A percentile compares a stretch with the other conserved stretches of the same genome.
Conservation (phyloP, 1,140 invertebrate genomes). For the Meloidogyne floridensis region DNA sequence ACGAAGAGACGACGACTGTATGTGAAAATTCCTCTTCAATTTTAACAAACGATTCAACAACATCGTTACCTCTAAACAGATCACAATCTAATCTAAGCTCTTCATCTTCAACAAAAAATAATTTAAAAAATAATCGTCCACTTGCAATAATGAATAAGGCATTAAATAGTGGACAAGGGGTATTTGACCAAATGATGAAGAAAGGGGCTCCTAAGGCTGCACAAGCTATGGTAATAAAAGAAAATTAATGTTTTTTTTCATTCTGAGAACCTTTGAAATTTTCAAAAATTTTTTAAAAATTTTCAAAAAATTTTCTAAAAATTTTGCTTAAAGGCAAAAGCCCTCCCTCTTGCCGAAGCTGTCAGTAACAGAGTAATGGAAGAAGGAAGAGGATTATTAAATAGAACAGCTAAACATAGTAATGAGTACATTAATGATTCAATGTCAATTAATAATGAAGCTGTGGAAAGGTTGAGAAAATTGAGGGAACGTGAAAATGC, state of each 20-base stretch:
- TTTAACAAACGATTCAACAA: background rate
- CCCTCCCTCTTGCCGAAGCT: conserved; percentile 59
- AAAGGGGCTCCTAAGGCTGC: conserved; percentile 64
- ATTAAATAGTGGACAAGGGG: conserved; percentile 51
- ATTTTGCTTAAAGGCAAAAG: conserved; percentile 56
- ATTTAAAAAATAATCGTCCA: conserved; percentile 11
- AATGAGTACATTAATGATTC: background rate
- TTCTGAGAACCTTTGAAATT: too few relatives aligned
- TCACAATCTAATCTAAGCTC: background rate
- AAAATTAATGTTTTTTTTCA: background rate
- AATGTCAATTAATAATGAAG: background rate
- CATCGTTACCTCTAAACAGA: background rate
- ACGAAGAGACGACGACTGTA: background rate
- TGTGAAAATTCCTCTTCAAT: background rate
- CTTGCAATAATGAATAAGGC: background rate
- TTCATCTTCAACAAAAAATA: background rate
- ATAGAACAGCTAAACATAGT: background rate
- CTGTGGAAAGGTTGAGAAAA: background rate
- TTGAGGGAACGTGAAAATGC: conserved; percentile 21
- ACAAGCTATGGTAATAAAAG: conserved; percentile 46
- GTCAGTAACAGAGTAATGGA: conserved; percentile 61
- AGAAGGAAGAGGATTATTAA: conserved; percentile 24
- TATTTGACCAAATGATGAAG: conserved; percentile 51
- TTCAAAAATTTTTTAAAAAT: too few relatives aligned
- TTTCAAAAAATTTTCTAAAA: background rate